Conservation (phyloP, 2,797 vertebrate genomes). For the Selene dorsalis region DNA sequence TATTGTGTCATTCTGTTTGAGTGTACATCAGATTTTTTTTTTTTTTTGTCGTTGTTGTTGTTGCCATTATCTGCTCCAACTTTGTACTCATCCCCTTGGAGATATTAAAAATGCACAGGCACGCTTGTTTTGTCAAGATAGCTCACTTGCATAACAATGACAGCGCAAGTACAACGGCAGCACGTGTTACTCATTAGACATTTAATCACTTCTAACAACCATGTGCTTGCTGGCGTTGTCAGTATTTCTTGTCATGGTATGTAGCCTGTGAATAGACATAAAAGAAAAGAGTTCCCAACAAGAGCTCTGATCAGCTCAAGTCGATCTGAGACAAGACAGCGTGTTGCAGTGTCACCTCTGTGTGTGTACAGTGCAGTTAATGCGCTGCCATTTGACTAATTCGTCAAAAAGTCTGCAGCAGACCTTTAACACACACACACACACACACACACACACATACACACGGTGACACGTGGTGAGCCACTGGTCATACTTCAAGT, state of each 20-base stretch:
- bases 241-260: slow-evolving; percentile 43
- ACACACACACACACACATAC: slow-evolving; percentile 20
- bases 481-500: slow-evolving; percentile 37
- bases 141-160: slow-evolving; percentile 58
- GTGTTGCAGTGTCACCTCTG: slow-evolving; percentile 17
- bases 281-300: slow-evolving; percentile 43
- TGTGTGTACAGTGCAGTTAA: slow-evolving; percentile 43
- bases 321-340: slow-evolving; percentile 18
- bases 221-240: slow-evolving; percentile 41
- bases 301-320: slow-evolving; percentile 49
- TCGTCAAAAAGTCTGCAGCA: slow-evolving; percentile 28
- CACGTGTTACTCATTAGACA: slow-evolving; percentile 63
- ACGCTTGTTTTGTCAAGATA: slow-evolving; percentile 52
- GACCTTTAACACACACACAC: slow-evolving; percentile 29
- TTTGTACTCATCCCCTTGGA: slow-evolving; percentile 5
- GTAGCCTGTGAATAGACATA: slow-evolving; percentile 41
- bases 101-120: slow-evolving; percentile 49
- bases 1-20: slow-evolving; percentile 53
- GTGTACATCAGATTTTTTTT: slow-evolving; percentile 32
- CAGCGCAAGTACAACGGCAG: slow-evolving; percentile 55
- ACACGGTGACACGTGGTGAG: slow-evolving; percentile 7
- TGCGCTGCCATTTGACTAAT: slow-evolving; percentile 11
- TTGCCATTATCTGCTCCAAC: slow-evolving; percentile 4
- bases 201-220: slow-evolving; percentile 60
- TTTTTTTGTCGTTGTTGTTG: neutral